Base-by-base conservation (phyloP, 2,797 vertebrate genomes). In the Poecilia velifera region DNA sequence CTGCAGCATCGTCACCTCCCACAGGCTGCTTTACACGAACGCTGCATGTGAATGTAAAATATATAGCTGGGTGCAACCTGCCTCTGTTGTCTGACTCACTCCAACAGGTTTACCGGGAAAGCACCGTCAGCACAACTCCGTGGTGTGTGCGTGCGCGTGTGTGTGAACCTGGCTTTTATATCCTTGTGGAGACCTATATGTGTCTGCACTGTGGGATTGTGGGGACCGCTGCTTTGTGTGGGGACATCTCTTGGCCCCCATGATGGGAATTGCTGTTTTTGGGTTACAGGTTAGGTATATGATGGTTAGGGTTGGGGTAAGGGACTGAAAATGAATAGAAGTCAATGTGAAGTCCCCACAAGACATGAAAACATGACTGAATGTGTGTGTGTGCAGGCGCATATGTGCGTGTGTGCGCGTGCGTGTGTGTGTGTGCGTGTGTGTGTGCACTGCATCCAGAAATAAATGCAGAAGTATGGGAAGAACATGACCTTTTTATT, bases 1-100 rank as follows among this genome's bases (percentile, higher is more conserved):
- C 96, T 97, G 96, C 96, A 90, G 88, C 87, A 83, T 93, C 86
- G 95, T 94, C 94, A 91, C 96, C 96, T 95, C 92, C 93, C 87
- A 91, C 91, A 94, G 87, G 86, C 90, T 92, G 78, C 86, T 92
- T 94, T 88, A 93, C 95, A 96, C 94, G 93, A 94, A 95, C 73
- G 47, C 20, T 79, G 74, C 77, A 70, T 83, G 76, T 80, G 47
- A 86, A 78, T 83, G 55, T 74, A 47, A 80, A 77, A 79, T 81
- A 90, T 76, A 88, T 82, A 75, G 90, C 83, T 81, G 89, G 85
- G 86, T 76, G 82, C 84, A 91, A 90, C 90, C 92, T 89, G 85
- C 77, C 86, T 85, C 89, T 87, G 82, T 57, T 83, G 87, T 86
- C 76, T 92, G 89, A 91, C 87, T 91, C 88, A 90, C 73, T 76